These are phyloP conservation scores for Toxonevra muliebris DNA, from an alignment of 2,888 invertebrate genomes.

Conservation along the genomic window DNA sequence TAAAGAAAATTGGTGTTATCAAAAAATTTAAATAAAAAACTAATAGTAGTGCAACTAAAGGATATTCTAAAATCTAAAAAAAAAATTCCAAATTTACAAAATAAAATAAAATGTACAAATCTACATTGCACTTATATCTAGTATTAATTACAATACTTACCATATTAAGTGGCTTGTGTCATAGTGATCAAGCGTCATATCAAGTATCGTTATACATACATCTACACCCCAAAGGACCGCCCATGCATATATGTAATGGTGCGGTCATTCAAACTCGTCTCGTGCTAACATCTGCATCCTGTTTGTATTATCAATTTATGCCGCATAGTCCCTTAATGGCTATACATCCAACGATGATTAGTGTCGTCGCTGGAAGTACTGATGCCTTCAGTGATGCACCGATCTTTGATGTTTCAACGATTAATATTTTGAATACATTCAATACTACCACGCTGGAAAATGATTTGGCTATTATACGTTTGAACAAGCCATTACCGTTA, in stretches of 20 bases:
- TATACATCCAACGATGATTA: conserved; percentile 37
- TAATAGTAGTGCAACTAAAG: no score
- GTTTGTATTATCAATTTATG: conserved; percentile 41
- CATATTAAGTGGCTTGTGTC: no score
- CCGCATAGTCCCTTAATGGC: conserved; percentile 15
- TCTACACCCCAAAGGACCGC: conserved; percentile 34
- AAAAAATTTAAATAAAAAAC: no score
- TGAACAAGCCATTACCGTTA: conserved; percentile 44
- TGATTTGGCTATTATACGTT: conserved; percentile 48
- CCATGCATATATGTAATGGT: conserved; percentile 48
- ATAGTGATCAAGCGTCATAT: conserved; percentile 38
- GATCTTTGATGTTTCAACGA: conserved; percentile 36
- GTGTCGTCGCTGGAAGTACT: conserved; percentile 42
- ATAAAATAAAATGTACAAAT: no score
- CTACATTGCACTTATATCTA: no score
- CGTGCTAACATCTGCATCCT: conserved; percentile 48
- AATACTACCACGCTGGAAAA: conserved; percentile 43
- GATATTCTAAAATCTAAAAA: no score
- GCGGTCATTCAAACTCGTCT: conserved; percentile 47
- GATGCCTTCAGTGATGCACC: conserved; percentile 35
- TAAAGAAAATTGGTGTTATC: no score
- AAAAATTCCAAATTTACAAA: no score
- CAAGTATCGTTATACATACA: conserved; percentile 45
- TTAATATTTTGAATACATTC: conserved; percentile 39
- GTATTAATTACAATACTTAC: no score